Base-by-base conservation (phyloP, 1,140 invertebrate genomes). In the Drosophila parabipectinata region DNA sequence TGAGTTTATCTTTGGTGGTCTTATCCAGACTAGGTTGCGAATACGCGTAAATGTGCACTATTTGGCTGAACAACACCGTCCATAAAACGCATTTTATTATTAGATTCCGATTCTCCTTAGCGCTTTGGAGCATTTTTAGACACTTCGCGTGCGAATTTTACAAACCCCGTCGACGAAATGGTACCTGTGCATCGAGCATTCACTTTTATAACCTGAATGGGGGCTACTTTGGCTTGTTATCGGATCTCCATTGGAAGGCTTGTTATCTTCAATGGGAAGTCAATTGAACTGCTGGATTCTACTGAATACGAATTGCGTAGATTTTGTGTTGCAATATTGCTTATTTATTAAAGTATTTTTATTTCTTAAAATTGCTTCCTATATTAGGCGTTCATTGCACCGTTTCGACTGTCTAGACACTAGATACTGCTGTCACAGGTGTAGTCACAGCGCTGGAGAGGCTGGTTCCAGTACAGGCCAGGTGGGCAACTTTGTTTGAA, bases 261-360 rank as follows among this genome's bases (percentile, higher is more conserved):
- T 14, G 58, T 73, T 73, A 74, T 74, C 72, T 74, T 39, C 18
- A 28, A 59, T 54, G 58, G 71, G 45, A 74, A 73, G 10, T 21
- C 39, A 57, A 51, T 64, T 74, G 53, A 74, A 47, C 24, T 10
- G 53, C 26, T 18, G 21, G 7, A 14, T 41, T 51, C 47, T 63
- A 21, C n/a, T 34, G 18, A 64, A 74, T 64, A 50, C 1, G 37
- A 74, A 63, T 72, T 61, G 61, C 39, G 61, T 55, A 39, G 12
- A 21, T 60, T 61, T 15, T 32, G 14, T 60, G 18, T 72, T 61
- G 12, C 52, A 39, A 34, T 69, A 69, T 57, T 71, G 47, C 47
- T 71, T 69, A 52, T 58, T 72, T 34, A n/a, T 28, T 44, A 39
- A 48, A n/a, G 32, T 15, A 54, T 44, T 51, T 63, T 52, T 52